Conservation (phyloP, 2,797 vertebrate species). For the Sebastes nivosus region DNA sequence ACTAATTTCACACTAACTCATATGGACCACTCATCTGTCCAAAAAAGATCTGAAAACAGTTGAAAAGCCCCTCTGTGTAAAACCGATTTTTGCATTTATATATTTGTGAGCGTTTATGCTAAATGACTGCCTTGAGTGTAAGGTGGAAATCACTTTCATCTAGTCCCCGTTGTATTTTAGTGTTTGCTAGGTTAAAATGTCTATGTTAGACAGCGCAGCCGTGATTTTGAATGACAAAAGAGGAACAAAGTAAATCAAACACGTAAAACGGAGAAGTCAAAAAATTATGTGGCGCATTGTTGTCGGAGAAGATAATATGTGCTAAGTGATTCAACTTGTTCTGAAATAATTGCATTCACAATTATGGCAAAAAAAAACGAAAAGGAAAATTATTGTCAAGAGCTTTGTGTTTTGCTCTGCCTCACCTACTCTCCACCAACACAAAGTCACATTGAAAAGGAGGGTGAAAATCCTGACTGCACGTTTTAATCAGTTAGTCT, state of each 20-base stretch:
- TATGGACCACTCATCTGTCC: neutral
- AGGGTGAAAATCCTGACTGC: slow-evolving; percentile 38
- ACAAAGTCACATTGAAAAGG: slow-evolving; percentile 21
- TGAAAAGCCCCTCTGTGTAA: neutral
- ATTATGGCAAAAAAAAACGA: slow-evolving; percentile 38
- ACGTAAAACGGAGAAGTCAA: slow-evolving; percentile 28
- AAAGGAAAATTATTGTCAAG: slow-evolving; percentile 34
- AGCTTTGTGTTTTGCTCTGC: slow-evolving; percentile 38
- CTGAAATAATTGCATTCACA: slow-evolving; percentile 57
- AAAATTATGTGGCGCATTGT: slow-evolving; percentile 30
- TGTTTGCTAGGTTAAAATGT: slow-evolving; percentile 29
- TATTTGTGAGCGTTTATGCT: slow-evolving; percentile 33
- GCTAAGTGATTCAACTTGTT: slow-evolving; percentile 39
- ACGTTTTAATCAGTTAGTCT: slow-evolving; percentile 62
- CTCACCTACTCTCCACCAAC: slow-evolving; percentile 43
- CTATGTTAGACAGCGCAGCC: slow-evolving; percentile 25
- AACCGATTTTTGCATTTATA: neutral
- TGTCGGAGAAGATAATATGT: slow-evolving; percentile 40
- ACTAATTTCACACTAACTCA: neutral
- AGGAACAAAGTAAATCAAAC: slow-evolving; percentile 53
- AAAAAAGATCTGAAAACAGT: slow-evolving; percentile 7
- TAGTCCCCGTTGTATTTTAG: slow-evolving; percentile 29
- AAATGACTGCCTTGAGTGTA: slow-evolving; percentile 19
- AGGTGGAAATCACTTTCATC: slow-evolving; percentile 43
- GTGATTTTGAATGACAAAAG: slow-evolving; percentile 40